Percentiles rank a stretch among this genome's conserved stretches.
phyloP scores from a whole-genome alignment of 1,140 invertebrate genomes.

The Pogonomyrmex californicus region DNA sequence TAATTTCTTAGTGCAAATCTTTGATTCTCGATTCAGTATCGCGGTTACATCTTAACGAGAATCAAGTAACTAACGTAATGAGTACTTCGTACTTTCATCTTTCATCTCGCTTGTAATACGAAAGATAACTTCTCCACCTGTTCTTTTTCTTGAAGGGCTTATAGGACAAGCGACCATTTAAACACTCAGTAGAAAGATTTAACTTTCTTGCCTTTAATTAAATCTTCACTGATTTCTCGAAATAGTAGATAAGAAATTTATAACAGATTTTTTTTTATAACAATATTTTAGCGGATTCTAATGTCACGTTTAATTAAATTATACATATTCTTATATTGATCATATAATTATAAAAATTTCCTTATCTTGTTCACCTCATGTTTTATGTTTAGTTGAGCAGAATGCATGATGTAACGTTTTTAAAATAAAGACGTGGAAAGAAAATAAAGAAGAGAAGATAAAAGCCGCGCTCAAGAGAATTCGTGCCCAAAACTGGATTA shows the following conservation, averaged over 20 bases:
- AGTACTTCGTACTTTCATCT: constrained; percentile 29
- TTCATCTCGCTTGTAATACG: constrained; percentile 52
- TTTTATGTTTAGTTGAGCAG: not conserved
- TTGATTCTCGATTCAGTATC: constrained; percentile 41
- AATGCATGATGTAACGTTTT: constrained; percentile 36
- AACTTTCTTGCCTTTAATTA: constrained; percentile 55
- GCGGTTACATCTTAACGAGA: constrained; percentile 7
- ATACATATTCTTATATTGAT: not conserved
- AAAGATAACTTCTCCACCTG: not conserved
- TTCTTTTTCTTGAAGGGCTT: constrained; percentile 17
- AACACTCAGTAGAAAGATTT: constrained; percentile 15
- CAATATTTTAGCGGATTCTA: not conserved
- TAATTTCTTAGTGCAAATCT: constrained; percentile 24
- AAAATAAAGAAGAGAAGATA: not conserved
- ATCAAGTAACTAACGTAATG: constrained; percentile 2
- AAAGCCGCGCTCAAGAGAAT: constrained; percentile 32
- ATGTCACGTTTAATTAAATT: not conserved
- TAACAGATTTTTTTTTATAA: not conserved
- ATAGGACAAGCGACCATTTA: constrained; percentile 41
- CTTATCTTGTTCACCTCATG: constrained; percentile 41
- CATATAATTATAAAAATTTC: not conserved
- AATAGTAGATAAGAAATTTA: constrained; percentile 4
- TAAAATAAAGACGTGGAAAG: not conserved
- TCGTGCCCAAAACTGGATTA: constrained; percentile 72
- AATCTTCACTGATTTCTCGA: constrained; percentile 47